Base-by-base conservation (phyloP, 1,140 invertebrate species). In the Helicoverpa armigera region DNA sequence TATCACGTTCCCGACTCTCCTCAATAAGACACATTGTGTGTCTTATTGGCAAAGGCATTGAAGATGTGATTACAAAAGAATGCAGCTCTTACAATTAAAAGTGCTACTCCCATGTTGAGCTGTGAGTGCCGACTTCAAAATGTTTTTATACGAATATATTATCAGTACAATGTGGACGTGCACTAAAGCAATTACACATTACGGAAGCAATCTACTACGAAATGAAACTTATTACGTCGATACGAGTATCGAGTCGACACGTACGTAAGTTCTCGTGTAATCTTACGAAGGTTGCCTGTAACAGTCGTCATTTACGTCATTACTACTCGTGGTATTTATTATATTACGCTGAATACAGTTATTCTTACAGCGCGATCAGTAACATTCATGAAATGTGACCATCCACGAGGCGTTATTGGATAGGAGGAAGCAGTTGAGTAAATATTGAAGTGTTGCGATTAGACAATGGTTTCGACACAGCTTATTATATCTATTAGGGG, bases 201-300 rank as follows among this genome's bases (percentile, higher is more conserved):
- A 81, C 88, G 88, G 88, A 89, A 89, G 85, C 86, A 82, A 85
- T 85, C 72, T 80, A 80, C 72, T 82, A 60, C 75, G 70, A 80
- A 85, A 86, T 74, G 81, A 82, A 85, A 86, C 83, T 84, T 86
- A 86, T 86, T 86, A 88, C 87, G 83, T 84, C 14, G 51, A 83
- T 67, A 29, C 67, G n/a, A 61, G 63, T 65, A 69, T 72, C 65
- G 48, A 54, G 10, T 18, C 65, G 16, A 72, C 75, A 56, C 60
- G 80, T 84, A 83, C 83, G 79, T 85, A 83, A 83, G 78, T 81
- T 83, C 70, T 76, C 82, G 79, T 63, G 83, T 85, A 82, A 84
- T 58, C 53, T 67, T 58, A 48, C 51, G 76, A 78, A 78, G 63
- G 76, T 50, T 82, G 35, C 5, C 35, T 43, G 80, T 82, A 82